Percentiles rank a stretch among this genome's conserved stretches.
Conservation (phyloP, 2,113 vertebrate genomes). For the Glaucomys volans region DNA sequence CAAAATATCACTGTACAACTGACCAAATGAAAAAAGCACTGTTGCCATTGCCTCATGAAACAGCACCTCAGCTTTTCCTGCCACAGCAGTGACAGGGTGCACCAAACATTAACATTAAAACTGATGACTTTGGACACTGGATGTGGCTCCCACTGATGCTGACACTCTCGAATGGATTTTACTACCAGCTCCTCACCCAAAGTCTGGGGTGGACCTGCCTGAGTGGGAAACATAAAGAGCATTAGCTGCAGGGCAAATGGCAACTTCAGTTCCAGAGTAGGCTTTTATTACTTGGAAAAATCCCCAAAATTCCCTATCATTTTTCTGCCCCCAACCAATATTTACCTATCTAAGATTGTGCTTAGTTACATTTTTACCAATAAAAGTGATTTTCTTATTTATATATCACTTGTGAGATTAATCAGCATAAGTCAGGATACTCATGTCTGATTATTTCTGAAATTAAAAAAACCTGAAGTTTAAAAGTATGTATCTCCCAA, state of each 20-base stretch:
- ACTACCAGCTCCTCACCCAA: not conserved
- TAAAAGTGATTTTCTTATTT: slow-evolving; percentile 6
- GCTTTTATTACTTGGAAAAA: not conserved
- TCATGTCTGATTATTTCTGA: not conserved
- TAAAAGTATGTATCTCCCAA: not conserved
- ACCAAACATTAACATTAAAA: not conserved
- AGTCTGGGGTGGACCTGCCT: no score
- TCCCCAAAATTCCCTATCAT: not conserved
- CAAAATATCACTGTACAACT: not conserved
- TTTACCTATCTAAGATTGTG: not conserved
- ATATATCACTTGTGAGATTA: not conserved
- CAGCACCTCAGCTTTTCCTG: not conserved
- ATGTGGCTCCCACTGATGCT: no score
- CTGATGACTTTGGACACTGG: accelerated
- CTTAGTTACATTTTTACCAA: not conserved
- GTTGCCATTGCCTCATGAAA: not conserved
- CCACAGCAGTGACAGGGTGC: not conserved
- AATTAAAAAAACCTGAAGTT: not conserved
- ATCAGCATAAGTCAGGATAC: not conserved
- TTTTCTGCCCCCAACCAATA: not conserved
- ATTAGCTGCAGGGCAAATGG: not conserved
- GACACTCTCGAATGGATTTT: not conserved
- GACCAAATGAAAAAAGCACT: not conserved
- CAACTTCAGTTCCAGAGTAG: not conserved
- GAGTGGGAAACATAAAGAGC: not conserved